Evolutionary conservation across 2,888 invertebrate species (phyloP).

Genomic region (Acrobasis suavella): DNA sequence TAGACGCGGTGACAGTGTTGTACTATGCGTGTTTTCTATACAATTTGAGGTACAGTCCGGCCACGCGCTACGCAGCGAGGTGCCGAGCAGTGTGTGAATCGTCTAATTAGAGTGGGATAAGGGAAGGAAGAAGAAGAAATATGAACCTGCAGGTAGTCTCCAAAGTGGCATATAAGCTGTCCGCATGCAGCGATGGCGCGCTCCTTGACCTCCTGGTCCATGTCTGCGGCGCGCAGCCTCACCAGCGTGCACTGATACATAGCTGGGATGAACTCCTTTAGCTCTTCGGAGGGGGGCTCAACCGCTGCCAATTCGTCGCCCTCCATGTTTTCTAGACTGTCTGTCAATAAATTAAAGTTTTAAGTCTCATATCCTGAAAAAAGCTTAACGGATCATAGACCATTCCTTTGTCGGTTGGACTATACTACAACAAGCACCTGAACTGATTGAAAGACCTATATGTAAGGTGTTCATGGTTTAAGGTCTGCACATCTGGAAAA

Average conservation of each 20-base stretch:
- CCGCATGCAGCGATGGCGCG: constrained; percentile 98
- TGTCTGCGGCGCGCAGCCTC: constrained; percentile 95
- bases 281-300: constrained; percentile 86
- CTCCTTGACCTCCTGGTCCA: constrained; percentile 99
- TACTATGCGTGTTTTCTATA: too few species aligned
- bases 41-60: too few species aligned
- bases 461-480: too few species aligned
- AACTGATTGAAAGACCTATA: too few species aligned
- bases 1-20: too few species aligned
- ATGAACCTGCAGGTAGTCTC: constrained; percentile 88
- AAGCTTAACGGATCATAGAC: too few species aligned
- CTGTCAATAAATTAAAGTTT: constrained; percentile 33
- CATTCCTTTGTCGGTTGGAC: too few species aligned
- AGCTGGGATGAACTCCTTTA: constrained; percentile 88
- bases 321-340: constrained; percentile 44
- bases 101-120: neutral
- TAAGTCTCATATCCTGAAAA: too few species aligned
- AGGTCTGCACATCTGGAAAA: too few species aligned
- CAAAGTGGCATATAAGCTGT: constrained; percentile 95
- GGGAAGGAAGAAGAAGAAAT: neutral
- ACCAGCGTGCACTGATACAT: constrained; percentile 93
- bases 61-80: too few species aligned
- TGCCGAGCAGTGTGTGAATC: too few species aligned
- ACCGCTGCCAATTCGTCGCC: constrained; percentile 37
- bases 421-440: too few species aligned